A percentile compares a stretch with the other conserved stretches of the same genome.
phyloP scores from a whole-genome alignment of 1,140 invertebrate genomes.

The Leptinotarsa texana region DNA sequence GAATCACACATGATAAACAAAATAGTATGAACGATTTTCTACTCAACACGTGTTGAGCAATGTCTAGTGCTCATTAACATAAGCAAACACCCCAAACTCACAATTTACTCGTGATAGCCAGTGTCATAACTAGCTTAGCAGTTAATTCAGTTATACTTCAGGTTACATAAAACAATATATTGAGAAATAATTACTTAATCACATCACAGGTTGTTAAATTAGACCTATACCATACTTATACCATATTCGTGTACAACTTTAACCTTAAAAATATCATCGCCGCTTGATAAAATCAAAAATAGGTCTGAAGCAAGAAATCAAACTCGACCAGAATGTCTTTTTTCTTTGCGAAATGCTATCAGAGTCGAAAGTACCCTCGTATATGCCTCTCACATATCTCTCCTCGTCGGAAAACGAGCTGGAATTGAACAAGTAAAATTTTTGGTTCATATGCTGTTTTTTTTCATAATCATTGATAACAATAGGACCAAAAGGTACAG shows the following conservation, averaged over 20 bases:
- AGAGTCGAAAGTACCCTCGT: neutral
- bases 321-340: neutral
- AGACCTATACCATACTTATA: neutral
- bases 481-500: constrained; percentile 11
- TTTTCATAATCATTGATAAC: neutral
- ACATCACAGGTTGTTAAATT: no score
- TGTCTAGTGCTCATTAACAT: no score
- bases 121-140: no score
- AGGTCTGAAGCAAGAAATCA: constrained; percentile 2
- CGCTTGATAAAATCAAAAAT: constrained; percentile 14
- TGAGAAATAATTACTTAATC: neutral
- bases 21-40: no score
- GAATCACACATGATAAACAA: no score
- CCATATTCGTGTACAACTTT: neutral
- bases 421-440: constrained; percentile 17
- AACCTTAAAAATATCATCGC: constrained; percentile 10
- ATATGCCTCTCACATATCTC: neutral
- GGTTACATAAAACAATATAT: neutral
- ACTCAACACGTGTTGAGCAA: no score
- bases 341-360: neutral
- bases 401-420: constrained; percentile 11
- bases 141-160: neutral
- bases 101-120: no score
- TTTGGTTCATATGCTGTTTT: neutral
- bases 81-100: no score